Evolutionary conservation across 2,888 invertebrate species (phyloP).

Genomic region (Hirtodrosophila histrioides): DNA sequence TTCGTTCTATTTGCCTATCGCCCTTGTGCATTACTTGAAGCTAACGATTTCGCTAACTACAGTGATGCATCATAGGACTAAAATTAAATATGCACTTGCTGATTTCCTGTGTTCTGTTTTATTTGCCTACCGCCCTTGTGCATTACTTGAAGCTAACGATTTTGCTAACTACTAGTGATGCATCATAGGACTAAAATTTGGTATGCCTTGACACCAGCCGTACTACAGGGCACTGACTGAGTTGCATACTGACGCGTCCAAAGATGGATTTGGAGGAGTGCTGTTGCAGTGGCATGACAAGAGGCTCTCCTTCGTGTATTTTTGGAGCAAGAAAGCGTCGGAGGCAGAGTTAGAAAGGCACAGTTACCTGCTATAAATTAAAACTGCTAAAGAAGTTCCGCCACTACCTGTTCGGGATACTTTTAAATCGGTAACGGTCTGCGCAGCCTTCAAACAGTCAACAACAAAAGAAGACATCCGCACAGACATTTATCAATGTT

Average conservation of each 20-base stretch:
- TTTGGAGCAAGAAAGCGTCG: conserved; percentile 20
- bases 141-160: too few species aligned
- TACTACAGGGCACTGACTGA: too few species aligned
- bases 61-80: too few species aligned
- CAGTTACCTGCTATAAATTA: conserved; percentile 50
- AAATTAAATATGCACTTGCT: too few species aligned
- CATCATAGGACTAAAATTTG: too few species aligned
- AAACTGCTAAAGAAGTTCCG: background rate
- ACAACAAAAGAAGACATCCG: conserved; percentile 1
- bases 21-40: too few species aligned
- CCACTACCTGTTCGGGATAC: background rate
- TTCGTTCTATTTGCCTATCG: too few species aligned
- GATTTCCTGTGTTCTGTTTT: too few species aligned
- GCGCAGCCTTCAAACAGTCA: conserved; percentile 2
- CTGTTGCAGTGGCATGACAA: conserved; percentile 18
- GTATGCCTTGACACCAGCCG: too few species aligned
- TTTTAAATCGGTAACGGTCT: conserved; percentile 2
- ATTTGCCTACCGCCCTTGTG: too few species aligned
- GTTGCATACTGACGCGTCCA: conserved; percentile 38
- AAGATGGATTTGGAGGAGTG: conserved; percentile 38
- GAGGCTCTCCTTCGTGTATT: conserved; percentile 13
- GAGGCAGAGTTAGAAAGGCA: conserved; percentile 3
- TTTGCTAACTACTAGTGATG: too few species aligned
- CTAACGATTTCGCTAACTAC: too few species aligned
- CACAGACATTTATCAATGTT: background rate